Base-by-base conservation (phyloP, 1,140 invertebrate species). In the Caenorhabditis remanei region DNA sequence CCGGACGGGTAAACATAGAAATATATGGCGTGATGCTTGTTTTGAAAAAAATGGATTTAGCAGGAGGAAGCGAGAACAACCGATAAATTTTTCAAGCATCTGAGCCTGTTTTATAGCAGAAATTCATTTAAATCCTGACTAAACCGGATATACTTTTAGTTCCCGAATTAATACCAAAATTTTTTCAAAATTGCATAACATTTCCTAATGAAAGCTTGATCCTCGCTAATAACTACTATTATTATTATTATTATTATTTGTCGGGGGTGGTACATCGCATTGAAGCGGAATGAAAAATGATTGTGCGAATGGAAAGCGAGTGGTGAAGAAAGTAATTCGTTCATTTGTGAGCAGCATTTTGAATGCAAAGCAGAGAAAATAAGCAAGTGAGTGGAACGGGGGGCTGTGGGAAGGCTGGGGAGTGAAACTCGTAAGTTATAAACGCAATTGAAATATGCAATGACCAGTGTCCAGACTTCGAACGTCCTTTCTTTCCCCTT, bases 361-460 rank as follows among this genome's bases (percentile, higher is more conserved):
- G 9, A 32, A 63, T 63, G 61, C 21, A 63, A 32, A 9, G 24
- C n/a, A 4, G 65, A 71, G 65, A 71, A 46, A 46, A 71, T 43
- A 32, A 21, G 41, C 14, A 46, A 71, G n/a, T n/a, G 40, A 7
- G 65, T 19, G 43, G 4, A 41, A 21, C 21, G 24, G 16, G 21
- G n/a, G 41, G 46, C 9, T 16, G 21, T 21, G 40, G 71, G 40
- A 16, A 16, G 65, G 32, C 32, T 67, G n/a, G 19, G 19, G 41
- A 19, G 16, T 43, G 67, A 46, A 71, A 79, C 71, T 50, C 9
- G 71, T n/a, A 24, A 79, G 46, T 43, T 79, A 79, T 79, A 50
- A 79, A 40, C 43, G 46, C 46, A 79, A 19, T 79, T 79, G 46
- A 79, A 79, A 79, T 14, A 53, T 41, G 67, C 16, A 75, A 43